Conservation (phyloP, 2,797 vertebrate genomes). For the Lophius americanus region DNA sequence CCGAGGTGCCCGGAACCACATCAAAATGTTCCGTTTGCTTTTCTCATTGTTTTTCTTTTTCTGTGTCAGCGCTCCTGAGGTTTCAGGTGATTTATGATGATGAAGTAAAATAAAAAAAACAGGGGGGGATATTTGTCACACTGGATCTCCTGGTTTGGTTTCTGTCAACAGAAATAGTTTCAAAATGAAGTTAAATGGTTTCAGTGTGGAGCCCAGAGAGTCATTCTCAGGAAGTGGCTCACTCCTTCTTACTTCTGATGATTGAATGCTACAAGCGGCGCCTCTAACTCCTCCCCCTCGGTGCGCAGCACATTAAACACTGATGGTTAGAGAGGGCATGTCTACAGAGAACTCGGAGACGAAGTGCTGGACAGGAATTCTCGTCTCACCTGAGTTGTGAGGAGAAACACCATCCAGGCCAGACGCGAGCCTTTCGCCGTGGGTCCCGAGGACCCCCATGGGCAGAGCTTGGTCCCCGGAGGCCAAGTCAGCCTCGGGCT, state of each 20-base stretch:
- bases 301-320: neutral
- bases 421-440: conserved; percentile 88
- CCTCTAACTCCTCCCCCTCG: neutral
- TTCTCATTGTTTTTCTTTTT: too few species aligned
- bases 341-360: neutral
- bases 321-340: neutral
- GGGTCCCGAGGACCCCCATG: conserved; percentile 90
- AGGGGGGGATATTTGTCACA: too few species aligned
- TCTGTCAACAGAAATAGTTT: too few species aligned
- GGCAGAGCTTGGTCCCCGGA: conserved; percentile 93
- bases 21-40: too few species aligned
- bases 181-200: too few species aligned
- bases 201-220: too few species aligned
- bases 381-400: conserved; percentile 87
- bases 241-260: neutral
- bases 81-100: too few species aligned
- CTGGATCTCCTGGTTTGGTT: too few species aligned
- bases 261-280: neutral
- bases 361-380: neutral
- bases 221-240: too few species aligned
- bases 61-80: too few species aligned
- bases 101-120: too few species aligned
- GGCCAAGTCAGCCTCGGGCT: conserved; percentile 90
- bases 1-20: too few species aligned
- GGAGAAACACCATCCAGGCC: conserved; percentile 93